Evolutionary conservation across 2,888 invertebrate species (phyloP).

Genomic region (Antheraea assamensis): DNA sequence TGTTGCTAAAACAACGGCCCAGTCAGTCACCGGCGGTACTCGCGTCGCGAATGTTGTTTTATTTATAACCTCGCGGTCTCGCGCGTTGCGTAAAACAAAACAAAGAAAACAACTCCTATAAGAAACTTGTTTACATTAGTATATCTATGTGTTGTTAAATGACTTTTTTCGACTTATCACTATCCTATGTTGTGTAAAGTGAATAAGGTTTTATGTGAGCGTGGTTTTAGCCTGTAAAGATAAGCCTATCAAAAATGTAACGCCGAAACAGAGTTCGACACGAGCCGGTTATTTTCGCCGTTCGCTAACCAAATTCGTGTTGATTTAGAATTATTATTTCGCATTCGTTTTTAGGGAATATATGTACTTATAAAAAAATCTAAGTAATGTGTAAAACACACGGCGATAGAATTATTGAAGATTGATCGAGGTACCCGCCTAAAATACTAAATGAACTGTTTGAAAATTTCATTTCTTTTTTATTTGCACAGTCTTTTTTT

Average conservation of each 20-base stretch:
- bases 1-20: neutral
- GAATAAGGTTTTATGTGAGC: neutral
- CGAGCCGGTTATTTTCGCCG: neutral
- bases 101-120: too few relatives aligned
- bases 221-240: neutral
- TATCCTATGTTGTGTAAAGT: neutral
- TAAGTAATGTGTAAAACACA: neutral
- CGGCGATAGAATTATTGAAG: too few relatives aligned
- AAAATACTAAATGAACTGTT: too few relatives aligned
- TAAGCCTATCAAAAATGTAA: neutral
- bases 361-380: neutral
- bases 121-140: neutral
- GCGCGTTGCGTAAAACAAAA: neutral
- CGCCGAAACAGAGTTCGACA: neutral
- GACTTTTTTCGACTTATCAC: too few relatives aligned
- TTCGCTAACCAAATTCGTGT: neutral
- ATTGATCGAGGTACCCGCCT: too few relatives aligned
- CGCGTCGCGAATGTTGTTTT: slow-evolving; percentile 6
- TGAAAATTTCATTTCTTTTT: too few relatives aligned
- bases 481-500: too few relatives aligned
- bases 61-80: neutral
- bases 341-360: neutral
- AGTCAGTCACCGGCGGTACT: neutral
- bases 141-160: neutral
- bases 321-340: neutral